Conservation (phyloP, 2,797 vertebrate species). For the Phataginus tricuspis region DNA sequence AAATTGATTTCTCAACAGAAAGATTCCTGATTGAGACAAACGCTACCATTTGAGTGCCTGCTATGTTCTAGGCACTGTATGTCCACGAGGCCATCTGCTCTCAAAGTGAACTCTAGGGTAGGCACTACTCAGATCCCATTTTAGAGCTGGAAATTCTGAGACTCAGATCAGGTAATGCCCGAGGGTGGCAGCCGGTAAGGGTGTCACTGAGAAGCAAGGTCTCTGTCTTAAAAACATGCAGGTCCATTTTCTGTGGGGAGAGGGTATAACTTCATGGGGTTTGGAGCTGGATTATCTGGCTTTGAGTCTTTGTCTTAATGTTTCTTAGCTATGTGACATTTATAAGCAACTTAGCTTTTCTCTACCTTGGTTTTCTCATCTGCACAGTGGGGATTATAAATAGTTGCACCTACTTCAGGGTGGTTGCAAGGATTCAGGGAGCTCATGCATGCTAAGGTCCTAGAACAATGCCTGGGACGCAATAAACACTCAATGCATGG, state of each 20-base stretch:
- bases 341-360: neutral
- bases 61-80: neutral
- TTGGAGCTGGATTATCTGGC: neutral
- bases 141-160: neutral
- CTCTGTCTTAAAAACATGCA: neutral
- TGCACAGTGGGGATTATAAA: neutral
- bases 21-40: neutral
- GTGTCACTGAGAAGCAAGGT: neutral
- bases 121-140: neutral
- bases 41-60: neutral
- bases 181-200: neutral
- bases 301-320: neutral
- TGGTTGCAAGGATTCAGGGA: neutral
- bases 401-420: neutral
- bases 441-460: neutral
- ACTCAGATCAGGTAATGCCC: neutral
- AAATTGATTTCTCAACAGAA: slow-evolving; percentile 2
- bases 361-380: neutral
- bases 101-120: neutral
- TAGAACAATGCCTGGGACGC: neutral
- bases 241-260: neutral
- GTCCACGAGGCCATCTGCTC: neutral
- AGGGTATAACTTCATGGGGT: neutral
- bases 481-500: neutral
- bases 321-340: neutral